Evolutionary conservation across 2,888 invertebrate genomes (phyloP).

Genomic region (Andrena bicolor): DNA sequence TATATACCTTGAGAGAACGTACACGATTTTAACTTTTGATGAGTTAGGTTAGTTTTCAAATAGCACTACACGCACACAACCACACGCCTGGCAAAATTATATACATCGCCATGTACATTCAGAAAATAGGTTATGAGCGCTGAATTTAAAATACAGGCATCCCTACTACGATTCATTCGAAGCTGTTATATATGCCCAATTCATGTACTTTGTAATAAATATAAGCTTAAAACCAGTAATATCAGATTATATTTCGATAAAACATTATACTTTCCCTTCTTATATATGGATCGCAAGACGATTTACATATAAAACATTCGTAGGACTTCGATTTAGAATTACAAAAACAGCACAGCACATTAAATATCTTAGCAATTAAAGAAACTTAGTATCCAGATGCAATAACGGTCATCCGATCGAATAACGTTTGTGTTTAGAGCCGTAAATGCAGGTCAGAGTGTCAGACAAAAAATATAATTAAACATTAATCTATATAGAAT

Average conservation of each 20-base stretch:
- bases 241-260: no score
- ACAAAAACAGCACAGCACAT: neutral
- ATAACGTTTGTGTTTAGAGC: neutral
- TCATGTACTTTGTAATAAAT: no score
- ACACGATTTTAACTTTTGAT: neutral
- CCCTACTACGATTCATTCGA: neutral
- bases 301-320: neutral
- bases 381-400: neutral
- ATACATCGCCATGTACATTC: neutral
- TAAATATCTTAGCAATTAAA: neutral
- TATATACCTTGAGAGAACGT: neutral
- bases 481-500: neutral
- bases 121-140: slow-evolving; percentile 12
- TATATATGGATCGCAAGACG: no score
- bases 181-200: neutral
- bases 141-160: neutral
- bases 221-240: no score
- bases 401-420: neutral
- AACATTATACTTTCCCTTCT: no score
- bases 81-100: neutral
- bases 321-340: neutral
- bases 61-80: neutral
- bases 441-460: no score
- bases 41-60: neutral
- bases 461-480: neutral